Conservation (phyloP, 2,797 vertebrate species). For the Labroides dimidiatus region DNA sequence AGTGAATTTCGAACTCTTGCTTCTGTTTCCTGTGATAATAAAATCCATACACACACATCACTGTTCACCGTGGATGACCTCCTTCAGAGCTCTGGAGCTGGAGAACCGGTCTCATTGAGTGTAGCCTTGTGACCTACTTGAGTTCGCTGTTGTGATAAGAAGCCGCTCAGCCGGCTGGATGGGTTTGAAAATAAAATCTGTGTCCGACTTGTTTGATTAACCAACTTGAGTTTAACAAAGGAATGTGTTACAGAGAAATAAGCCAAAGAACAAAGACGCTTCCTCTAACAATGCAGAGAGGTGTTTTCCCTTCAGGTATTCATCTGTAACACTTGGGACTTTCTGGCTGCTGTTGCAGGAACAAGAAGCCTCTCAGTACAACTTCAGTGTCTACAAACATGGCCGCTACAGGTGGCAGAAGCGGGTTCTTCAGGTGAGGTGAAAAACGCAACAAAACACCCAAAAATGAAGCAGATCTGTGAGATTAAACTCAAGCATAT, state of each 20-base stretch:
- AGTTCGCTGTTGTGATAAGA: not conserved
- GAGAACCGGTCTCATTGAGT: not conserved
- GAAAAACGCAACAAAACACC: not conserved
- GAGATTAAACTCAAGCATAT: not conserved
- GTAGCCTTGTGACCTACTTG: not conserved
- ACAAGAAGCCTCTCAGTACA: constrained; percentile 72
- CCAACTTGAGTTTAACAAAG: not conserved
- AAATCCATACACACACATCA: too few species aligned
- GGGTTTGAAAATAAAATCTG: constrained; percentile 7
- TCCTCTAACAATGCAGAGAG: not conserved
- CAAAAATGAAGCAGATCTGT: not conserved
- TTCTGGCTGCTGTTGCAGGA: constrained; percentile 61
- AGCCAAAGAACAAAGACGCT: not conserved
- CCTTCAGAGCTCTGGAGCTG: not conserved
- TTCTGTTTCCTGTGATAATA: too few species aligned
- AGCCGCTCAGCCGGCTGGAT: constrained; percentile 47
- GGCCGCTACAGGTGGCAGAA: constrained; percentile 87
- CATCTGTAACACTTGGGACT: not conserved
- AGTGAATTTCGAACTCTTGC: too few species aligned
- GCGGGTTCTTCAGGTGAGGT: constrained; percentile 83
- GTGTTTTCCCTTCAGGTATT: not conserved
- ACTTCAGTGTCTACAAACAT: constrained; percentile 86
- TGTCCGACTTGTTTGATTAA: not conserved
- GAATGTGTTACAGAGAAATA: constrained; percentile 22
- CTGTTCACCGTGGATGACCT: too few species aligned